Evolutionary conservation across 2,888 invertebrate genomes (phyloP).

Genomic region (Oligia fasciuncula): DNA sequence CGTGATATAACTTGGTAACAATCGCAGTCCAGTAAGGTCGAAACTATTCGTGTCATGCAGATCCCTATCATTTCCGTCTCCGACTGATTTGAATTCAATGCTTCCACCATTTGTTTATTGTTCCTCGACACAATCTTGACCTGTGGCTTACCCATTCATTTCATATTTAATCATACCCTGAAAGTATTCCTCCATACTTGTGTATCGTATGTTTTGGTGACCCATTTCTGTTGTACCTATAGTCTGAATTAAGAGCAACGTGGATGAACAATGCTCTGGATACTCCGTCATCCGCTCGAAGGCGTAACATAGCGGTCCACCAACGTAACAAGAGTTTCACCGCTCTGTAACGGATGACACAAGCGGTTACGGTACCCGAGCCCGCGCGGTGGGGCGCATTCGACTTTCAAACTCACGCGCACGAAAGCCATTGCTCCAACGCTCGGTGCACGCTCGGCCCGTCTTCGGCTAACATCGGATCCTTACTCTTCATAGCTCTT

Average conservation of each 20-base stretch:
- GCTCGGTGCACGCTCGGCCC: conserved; percentile 67
- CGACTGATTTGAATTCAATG: conserved; percentile 74
- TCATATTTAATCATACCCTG: conserved; percentile 52
- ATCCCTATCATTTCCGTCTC: conserved; percentile 69
- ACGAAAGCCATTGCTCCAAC: conserved; percentile 72
- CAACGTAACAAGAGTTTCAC: conserved; percentile 86
- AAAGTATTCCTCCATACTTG: conserved; percentile 20
- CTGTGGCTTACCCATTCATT: conserved; percentile 50
- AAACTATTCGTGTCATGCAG: conserved; percentile 69
- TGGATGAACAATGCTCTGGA: conserved; percentile 68
- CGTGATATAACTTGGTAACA: conserved; percentile 47
- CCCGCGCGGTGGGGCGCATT: conserved; percentile 68
- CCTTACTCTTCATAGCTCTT: conserved; percentile 54
- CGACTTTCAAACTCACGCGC: conserved; percentile 86
- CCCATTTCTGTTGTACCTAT: conserved; percentile 47
- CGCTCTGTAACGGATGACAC: conserved; percentile 88
- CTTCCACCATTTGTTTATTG: conserved; percentile 65
- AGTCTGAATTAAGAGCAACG: conserved; percentile 45
- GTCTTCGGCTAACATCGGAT: conserved; percentile 75
- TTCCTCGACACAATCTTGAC: conserved; percentile 65
- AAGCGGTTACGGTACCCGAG: conserved; percentile 86
- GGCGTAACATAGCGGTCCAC: conserved; percentile 83
- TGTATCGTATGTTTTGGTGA: conserved; percentile 30
- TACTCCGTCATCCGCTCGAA: conserved; percentile 69
- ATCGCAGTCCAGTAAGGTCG: conserved; percentile 60